These are phyloP conservation scores for Manis javanica DNA, from an alignment of 2,797 vertebrate species.

Conservation along the genomic window DNA sequence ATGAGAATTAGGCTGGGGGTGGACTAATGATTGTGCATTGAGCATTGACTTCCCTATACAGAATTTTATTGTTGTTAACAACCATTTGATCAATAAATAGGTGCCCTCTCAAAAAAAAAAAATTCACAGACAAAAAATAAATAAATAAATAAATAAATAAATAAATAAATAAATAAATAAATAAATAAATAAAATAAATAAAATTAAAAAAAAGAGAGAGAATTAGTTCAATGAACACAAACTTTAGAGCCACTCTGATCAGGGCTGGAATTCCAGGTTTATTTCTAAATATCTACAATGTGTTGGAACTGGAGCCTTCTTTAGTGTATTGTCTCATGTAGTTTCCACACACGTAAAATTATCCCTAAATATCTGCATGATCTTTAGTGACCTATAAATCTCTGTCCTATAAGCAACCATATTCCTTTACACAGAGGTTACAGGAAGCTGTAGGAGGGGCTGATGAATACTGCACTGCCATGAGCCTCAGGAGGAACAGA, in stretches of 20 bases:
- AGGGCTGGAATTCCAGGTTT: neutral
- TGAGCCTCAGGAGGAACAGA: neutral
- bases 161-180: no score
- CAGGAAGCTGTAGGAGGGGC: neutral
- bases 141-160: no score
- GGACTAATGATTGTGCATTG: no score
- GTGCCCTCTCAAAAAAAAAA: no score
- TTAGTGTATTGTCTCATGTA: neutral
- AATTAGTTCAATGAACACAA: neutral
- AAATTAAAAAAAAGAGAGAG: no score
- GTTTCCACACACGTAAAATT: neutral
- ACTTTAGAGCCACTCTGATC: neutral
- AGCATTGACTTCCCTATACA: no score
- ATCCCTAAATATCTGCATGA: neutral
- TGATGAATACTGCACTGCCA: neutral
- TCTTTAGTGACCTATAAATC: neutral
- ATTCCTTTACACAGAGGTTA: neutral
- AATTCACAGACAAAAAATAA: no score
- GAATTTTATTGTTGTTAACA: no score
- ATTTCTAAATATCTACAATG: neutral
- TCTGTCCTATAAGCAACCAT: neutral
- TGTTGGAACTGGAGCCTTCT: neutral
- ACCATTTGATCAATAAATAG: no score
- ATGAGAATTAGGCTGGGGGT: no score
- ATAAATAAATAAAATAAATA: no score